A percentile compares a stretch with the other conserved stretches of the same genome.
Conservation (phyloP, 2,888 invertebrate genomes). For the Mechanitis mazaeus region DNA sequence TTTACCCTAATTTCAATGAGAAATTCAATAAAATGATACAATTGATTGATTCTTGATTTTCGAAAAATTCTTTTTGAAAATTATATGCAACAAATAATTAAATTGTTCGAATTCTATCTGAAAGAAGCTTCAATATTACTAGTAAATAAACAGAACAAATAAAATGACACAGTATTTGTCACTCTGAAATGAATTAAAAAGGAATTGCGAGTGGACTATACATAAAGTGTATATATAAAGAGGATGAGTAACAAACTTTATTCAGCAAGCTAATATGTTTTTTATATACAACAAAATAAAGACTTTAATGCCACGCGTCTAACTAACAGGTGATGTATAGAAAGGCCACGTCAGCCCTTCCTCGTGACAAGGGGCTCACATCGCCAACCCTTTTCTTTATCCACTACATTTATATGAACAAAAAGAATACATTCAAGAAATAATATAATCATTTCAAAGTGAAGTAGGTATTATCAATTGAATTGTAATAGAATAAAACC, state of each 20-base stretch:
- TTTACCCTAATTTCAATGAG: not conserved
- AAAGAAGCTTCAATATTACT: not conserved
- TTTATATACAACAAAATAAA: slow-evolving; percentile 12
- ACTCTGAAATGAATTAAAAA: slow-evolving; percentile 42
- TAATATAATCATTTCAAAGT: slow-evolving; percentile 44
- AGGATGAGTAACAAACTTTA: slow-evolving; percentile 21
- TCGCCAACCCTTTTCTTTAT: slow-evolving; percentile 41
- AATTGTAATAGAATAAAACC: too few species aligned
- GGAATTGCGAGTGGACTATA: slow-evolving; percentile 34
- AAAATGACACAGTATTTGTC: slow-evolving; percentile 17
- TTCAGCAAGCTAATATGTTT: slow-evolving; percentile 13
- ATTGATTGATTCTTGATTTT: not conserved
- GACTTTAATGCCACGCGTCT: slow-evolving; percentile 15
- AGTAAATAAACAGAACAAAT: slow-evolving; percentile 7
- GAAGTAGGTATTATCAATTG: slow-evolving; percentile 46
- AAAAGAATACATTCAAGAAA: slow-evolving; percentile 62
- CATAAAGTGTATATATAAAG: slow-evolving; percentile 29
- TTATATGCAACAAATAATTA: not conserved
- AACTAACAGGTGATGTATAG: slow-evolving; percentile 33
- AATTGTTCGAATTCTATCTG: too few species aligned
- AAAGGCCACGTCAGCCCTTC: slow-evolving; percentile 56
- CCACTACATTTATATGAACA: slow-evolving; percentile 48
- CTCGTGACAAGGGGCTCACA: slow-evolving; percentile 40
- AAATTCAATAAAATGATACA: not conserved
- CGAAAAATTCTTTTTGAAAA: not conserved